A percentile compares a stretch with the other conserved stretches of the same genome.
Evolutionary conservation across 2,797 vertebrate species (phyloP).

Genomic region (Kryptopterus vitreolus): DNA sequence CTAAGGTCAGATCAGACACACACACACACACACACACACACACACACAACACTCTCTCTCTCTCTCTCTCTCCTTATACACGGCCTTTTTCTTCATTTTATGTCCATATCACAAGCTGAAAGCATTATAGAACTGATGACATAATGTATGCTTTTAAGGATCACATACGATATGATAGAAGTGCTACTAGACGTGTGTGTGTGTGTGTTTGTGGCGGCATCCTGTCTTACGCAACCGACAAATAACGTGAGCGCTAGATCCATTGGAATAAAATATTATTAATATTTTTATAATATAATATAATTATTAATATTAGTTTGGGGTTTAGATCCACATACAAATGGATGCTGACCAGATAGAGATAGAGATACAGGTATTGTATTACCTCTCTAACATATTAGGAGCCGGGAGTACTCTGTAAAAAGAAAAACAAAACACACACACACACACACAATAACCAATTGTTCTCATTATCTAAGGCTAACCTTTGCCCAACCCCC

Average conservation of each 20-base stretch:
- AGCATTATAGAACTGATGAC: background rate
- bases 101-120: background rate
- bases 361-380: background rate
- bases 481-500: constrained; percentile 27
- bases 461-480: constrained; percentile 21
- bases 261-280: too few species aligned
- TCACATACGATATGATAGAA: background rate
- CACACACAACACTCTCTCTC: constrained; percentile 57
- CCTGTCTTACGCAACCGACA: background rate
- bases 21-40: constrained; percentile 46
- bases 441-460: background rate
- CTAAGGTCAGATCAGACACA: constrained; percentile 74
- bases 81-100: constrained; percentile 47
- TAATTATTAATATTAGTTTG: too few species aligned
- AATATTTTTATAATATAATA: too few species aligned
- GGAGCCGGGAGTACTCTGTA: constrained; percentile 9
- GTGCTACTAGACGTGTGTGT: background rate
- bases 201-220: background rate
- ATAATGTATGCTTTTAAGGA: background rate
- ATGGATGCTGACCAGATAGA: too few species aligned
- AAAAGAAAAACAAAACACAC: background rate
- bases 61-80: constrained; percentile 64
- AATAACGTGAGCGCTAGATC: background rate
- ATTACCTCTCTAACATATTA: background rate
- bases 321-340: background rate